Percentiles rank a stretch among this genome's conserved stretches.
Conservation (phyloP, 2,113 vertebrate species). For the Triplophysa tibetana region DNA sequence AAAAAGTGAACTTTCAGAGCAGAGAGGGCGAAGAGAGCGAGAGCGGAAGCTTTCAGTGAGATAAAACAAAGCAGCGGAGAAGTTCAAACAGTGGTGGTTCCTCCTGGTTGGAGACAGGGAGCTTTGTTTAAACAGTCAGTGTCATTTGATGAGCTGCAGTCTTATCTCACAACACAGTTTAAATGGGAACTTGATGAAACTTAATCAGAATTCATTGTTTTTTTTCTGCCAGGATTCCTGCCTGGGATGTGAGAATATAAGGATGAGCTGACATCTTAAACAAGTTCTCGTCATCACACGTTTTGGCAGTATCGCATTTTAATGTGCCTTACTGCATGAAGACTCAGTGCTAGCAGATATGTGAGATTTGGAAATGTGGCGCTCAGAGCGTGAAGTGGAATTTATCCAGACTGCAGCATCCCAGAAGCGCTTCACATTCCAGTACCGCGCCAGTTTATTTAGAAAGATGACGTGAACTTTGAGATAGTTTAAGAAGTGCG, state of each 20-base stretch:
- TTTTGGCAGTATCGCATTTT: conserved; percentile 49
- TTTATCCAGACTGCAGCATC: neutral
- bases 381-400: neutral
- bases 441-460: neutral
- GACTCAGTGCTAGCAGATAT: neutral
- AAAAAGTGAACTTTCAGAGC: conserved; percentile 62
- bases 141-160: conserved; percentile 57
- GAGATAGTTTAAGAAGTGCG: too few species aligned
- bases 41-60: neutral
- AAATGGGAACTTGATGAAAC: conserved; percentile 56
- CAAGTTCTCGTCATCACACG: conserved; percentile 1
- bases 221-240: conserved; percentile 48
- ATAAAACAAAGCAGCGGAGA: conserved; percentile 34
- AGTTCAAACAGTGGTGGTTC: conserved; percentile 57
- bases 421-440: neutral
- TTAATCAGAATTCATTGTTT: conserved; percentile 53
- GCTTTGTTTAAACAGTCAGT: conserved; percentile 69
- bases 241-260: conserved; percentile 54
- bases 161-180: conserved; percentile 60
- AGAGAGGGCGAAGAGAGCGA: conserved; percentile 56
- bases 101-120: conserved; percentile 53
- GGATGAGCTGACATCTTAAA: conserved; percentile 52
- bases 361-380: neutral
- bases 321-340: conserved; percentile 35
- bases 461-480: too few species aligned